Base-by-base conservation (phyloP, 1,140 invertebrate species). In the Caenorhabditis brenneri region DNA sequence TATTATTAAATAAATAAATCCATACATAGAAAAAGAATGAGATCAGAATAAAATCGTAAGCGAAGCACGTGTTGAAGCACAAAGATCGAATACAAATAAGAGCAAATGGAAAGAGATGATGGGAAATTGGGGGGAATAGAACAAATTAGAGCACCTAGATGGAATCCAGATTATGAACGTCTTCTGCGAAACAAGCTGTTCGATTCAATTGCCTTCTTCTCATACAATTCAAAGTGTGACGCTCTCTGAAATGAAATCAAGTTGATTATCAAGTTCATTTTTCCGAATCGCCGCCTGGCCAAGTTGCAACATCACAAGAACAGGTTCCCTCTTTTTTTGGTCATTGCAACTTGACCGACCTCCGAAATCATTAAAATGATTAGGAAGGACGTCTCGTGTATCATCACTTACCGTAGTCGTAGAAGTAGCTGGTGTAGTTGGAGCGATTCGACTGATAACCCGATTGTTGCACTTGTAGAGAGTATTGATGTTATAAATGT, bases 391-490 rank as follows among this genome's bases (percentile, higher is more conserved):
- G 31, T 65, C 31, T 65, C 10, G 12, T 29, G 9, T 10, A n/a
- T 33, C 31, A 74, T 74, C 65, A 74, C 65, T 42, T 74, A 74
- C 65, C 36, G 65, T 74, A 74, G 36, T 74, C n/a, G 65, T 74
- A 3, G 65, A 16, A n/a, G 36, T 74, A 16, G 36, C 12, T 10
- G 65, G n/a, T 6, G 7, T 24, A 74, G 65, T 74, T 31, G 65
- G n/a, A 10, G 33, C n/a, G 7, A 42, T 4, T 31, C 36, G 12
- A n/a, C 65, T 74, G 36, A 74, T n/a, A 29, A 74, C 36, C 9
- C 36, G 33, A 74, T 74, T 74, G 22, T 74, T 74, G 42, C 82
- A 83, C 24, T 83, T 65, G 39, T 83, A 83, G 16, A 83, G 49
- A 39, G 33, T 49, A 33, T 83, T 83, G 15, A 83, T 79, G n/a